A percentile compares a stretch with the other conserved stretches of the same genome.
Evolutionary conservation across 2,113 vertebrate species (phyloP).

Genomic region (Tapirus terrestris): DNA sequence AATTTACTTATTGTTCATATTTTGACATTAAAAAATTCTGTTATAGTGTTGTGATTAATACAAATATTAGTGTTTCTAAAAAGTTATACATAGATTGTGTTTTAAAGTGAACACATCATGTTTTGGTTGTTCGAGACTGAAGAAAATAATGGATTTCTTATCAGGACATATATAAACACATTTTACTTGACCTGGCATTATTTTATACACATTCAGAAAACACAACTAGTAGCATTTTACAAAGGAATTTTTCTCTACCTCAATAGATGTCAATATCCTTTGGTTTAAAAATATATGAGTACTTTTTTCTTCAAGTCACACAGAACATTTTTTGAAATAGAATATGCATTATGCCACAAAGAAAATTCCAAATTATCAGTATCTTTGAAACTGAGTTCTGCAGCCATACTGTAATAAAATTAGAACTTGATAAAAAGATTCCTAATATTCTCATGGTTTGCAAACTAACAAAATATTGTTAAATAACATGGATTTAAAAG

Average conservation of each 20-base stretch:
- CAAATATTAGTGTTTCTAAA: background rate
- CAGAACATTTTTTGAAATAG: background rate
- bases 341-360: background rate
- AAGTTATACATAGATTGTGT: background rate
- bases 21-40: background rate
- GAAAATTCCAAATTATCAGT: background rate
- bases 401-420: background rate
- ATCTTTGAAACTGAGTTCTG: background rate
- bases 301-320: background rate
- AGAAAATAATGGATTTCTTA: slow-evolving; percentile 36
- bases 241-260: background rate
- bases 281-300: background rate
- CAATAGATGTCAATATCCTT: background rate
- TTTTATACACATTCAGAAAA: slow-evolving; percentile 6
- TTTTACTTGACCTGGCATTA: background rate
- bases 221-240: background rate
- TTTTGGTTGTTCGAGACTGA: background rate
- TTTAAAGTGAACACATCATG: background rate
- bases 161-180: background rate
- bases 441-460: background rate
- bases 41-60: background rate
- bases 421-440: background rate
- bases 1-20: background rate
- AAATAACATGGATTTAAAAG: background rate
- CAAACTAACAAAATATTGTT: background rate